Percentiles rank a stretch among this genome's conserved stretches.
Evolutionary conservation across 1,140 invertebrate genomes (phyloP).

Genomic region (Muscidifurax raptorellus): DNA sequence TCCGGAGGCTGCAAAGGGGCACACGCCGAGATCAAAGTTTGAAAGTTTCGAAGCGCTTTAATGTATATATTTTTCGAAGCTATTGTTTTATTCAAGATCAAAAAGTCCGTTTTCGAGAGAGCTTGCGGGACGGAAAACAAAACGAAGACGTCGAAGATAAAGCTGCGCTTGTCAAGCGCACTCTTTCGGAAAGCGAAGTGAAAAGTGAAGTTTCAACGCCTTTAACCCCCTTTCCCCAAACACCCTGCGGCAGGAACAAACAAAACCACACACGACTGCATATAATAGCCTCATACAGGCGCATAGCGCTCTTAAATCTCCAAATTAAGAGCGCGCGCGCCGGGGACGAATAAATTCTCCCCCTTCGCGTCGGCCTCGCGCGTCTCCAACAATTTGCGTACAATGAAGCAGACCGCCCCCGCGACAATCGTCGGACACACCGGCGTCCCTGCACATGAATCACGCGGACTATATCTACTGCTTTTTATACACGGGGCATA

Average conservation of each 20-base stretch:
- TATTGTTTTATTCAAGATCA: not conserved
- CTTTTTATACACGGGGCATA: not conserved
- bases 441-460: not conserved
- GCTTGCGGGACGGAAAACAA: not conserved
- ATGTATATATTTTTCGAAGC: not conserved
- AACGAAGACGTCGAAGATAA: not conserved
- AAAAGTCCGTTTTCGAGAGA: too few species aligned
- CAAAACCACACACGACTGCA: too few species aligned
- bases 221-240: too few species aligned
- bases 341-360: not conserved
- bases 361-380: not conserved
- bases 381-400: constrained; percentile 13
- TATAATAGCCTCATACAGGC: not conserved
- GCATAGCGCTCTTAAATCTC: constrained; percentile 1
- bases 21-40: not conserved
- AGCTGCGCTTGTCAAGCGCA: not conserved
- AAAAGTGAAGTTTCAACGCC: too few species aligned
- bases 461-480: not conserved
- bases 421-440: not conserved
- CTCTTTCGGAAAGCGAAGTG: not conserved
- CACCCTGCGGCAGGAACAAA: too few species aligned
- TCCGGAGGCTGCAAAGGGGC: not conserved
- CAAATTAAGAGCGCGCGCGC: not conserved
- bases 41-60: not conserved
- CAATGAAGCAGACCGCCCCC: not conserved